These are phyloP conservation scores for Vannuccia rotundouncinata DNA, from an alignment of 2,888 invertebrate genomes.

Conservation along the genomic window DNA sequence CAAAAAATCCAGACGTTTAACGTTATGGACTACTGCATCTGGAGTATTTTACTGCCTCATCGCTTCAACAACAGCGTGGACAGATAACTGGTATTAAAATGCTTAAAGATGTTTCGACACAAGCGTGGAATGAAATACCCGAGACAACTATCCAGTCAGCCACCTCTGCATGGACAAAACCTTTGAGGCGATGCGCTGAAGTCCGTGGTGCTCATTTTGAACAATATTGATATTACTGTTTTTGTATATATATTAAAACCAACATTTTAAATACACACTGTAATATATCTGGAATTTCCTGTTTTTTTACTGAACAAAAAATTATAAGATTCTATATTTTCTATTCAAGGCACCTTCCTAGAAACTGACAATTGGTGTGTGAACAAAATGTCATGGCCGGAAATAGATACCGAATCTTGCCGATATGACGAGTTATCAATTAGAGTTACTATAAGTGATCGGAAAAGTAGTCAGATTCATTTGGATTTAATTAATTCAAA, in stretches of 20 bases:
- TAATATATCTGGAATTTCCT: conserved; percentile 24
- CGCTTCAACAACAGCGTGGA: conserved; percentile 25
- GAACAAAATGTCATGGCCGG: too few species aligned
- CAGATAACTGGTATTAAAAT: conserved; percentile 25
- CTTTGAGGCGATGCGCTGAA: conserved; percentile 10
- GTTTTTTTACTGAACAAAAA: conserved; percentile 26
- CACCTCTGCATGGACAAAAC: conserved; percentile 15
- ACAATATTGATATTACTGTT: conserved; percentile 20
- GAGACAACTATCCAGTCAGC: conserved; percentile 23
- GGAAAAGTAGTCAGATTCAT: too few species aligned
- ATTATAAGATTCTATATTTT: too few species aligned
- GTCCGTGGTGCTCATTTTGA: conserved; percentile 23
- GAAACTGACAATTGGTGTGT: too few species aligned
- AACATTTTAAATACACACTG: conserved; percentile 24
- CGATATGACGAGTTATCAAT: too few species aligned
- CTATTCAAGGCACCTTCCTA: too few species aligned
- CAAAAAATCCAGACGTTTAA: conserved; percentile 4
- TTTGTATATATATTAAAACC: conserved; percentile 20
- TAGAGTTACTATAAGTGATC: too few species aligned
- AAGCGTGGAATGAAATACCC: conserved; percentile 27
- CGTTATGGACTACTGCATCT: conserved; percentile 12
- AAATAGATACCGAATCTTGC: too few species aligned
- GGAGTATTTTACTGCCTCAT: conserved; percentile 23
- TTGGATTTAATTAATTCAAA: too few species aligned
- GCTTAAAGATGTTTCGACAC: conserved; percentile 18